Conservation (phyloP, 2,113 vertebrate species). For the Gallinago jamesoni region DNA sequence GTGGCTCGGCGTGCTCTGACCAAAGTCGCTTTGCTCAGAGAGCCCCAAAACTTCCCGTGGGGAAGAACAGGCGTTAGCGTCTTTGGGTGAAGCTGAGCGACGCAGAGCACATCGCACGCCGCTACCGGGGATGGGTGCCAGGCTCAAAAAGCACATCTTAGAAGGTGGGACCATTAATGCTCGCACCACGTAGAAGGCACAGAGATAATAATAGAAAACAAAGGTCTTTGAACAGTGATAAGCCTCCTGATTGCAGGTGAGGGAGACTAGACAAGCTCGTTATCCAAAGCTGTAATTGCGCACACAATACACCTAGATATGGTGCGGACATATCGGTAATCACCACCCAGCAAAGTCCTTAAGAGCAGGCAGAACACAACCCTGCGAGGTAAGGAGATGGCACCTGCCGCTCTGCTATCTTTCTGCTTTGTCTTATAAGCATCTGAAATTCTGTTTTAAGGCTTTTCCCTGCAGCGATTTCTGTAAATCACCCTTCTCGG, state of each 20-base stretch:
- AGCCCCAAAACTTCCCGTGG: background rate
- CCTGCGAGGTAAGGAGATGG: background rate
- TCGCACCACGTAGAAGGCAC: background rate
- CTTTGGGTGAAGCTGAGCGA: background rate
- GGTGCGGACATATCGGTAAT: background rate
- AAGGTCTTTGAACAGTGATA: background rate
- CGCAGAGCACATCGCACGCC: rapidly evolving
- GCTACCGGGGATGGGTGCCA: background rate
- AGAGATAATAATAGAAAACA: background rate
- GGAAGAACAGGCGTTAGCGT: rapidly evolving
- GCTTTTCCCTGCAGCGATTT: background rate
- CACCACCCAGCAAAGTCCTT: background rate
- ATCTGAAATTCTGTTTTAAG: constrained; percentile 46
- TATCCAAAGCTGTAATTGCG: background rate
- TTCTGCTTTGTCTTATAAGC: constrained; percentile 46
- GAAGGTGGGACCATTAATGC: background rate
- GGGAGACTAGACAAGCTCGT: background rate
- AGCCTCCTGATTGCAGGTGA: background rate
- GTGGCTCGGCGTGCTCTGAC: background rate
- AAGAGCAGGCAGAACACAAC: background rate
- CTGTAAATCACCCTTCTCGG: constrained; percentile 29
- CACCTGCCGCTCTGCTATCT: background rate
- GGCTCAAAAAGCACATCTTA: background rate
- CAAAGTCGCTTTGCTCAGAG: background rate
- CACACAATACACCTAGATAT: background rate